Conservation (phyloP, 2,797 vertebrate species). For the Phoeniculus purpureus region DNA sequence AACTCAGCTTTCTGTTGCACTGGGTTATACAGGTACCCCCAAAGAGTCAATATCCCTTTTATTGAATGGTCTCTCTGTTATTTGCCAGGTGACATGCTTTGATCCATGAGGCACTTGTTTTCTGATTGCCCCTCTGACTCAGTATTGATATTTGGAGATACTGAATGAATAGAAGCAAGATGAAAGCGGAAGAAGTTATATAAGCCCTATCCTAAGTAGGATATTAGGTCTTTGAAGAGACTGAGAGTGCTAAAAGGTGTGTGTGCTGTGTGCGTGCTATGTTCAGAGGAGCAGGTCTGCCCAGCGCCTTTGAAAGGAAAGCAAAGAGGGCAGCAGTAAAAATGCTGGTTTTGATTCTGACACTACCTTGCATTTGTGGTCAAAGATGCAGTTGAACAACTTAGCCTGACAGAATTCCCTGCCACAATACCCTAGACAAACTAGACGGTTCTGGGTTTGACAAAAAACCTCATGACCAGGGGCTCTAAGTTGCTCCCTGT, state of each 20-base stretch:
- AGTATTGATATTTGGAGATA: neutral
- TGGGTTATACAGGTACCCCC: neutral
- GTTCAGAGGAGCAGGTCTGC: neutral
- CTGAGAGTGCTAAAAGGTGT: neutral
- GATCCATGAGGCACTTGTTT: neutral
- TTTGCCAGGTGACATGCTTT: neutral
- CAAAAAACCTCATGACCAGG: accelerated
- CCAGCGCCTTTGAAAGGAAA: neutral
- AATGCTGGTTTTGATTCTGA: neutral
- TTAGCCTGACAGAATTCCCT: neutral
- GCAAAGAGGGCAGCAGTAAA: neutral
- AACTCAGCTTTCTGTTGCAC: neutral
- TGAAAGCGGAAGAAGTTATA: neutral
- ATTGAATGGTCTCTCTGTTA: neutral
- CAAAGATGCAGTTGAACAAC: neutral
- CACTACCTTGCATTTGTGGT: neutral
- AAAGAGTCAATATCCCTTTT: neutral
- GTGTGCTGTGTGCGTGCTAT: neutral
- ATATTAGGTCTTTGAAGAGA: constrained; percentile 15
- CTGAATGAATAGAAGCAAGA: neutral
- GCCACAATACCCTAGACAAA: neutral
- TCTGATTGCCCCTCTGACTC: neutral
- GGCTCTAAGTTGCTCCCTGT: neutral
- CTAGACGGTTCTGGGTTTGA: neutral
- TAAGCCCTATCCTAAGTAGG: neutral